Evolutionary conservation across 2,113 vertebrate species (phyloP), one percentile per base, ranked within the genome.

Genomic region (Malurus cyaneus): DNA sequence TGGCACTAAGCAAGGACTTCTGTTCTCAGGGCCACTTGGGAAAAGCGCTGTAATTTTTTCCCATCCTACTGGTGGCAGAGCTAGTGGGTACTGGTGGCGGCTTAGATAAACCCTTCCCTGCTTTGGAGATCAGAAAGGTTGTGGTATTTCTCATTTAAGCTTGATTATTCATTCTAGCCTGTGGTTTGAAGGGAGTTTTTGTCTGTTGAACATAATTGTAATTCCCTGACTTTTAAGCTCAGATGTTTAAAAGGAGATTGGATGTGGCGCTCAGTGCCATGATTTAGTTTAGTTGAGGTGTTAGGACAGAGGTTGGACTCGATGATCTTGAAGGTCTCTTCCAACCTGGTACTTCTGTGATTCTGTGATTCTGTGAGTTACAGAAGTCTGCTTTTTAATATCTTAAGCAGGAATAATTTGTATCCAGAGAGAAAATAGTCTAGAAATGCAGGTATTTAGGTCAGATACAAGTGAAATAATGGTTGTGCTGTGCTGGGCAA

Each of bases 161-260:
- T 77, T 0, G 0, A 16, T 71, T 6, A 5, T 67, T 83, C 12
- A 5, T 67, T 83, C 12, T 34, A 65, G 28, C 47, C 20, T 28
- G 5, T 47, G 21, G 26, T 53, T 73, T 65, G 31, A 49, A 59
- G 26, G 32, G 57, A 59, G 15, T 46, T 86, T 76, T 66, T 61
- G 14, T 65, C 28, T 66, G 9, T 65, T 50, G 39, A 88, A 36
- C 11, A 42, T 72, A 72, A 57, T 50, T 2, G 1, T 50, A 69
- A 65, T 88, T 92, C 32, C 19, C 31, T 17, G 39, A 19, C 49
- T 90, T 90, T 54, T 88, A 50, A 54, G 23, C 31, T 84, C 25
- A 39, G 20, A 32, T 80, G n/a, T n/a, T n/a, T n/a, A n/a, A n/a
- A n/a, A n/a, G n/a, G n/a, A n/a, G n/a, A n/a, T n/a, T n/a, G n/a